Conservation (phyloP, 2,888 invertebrate genomes). For the Trachelus stipa region DNA sequence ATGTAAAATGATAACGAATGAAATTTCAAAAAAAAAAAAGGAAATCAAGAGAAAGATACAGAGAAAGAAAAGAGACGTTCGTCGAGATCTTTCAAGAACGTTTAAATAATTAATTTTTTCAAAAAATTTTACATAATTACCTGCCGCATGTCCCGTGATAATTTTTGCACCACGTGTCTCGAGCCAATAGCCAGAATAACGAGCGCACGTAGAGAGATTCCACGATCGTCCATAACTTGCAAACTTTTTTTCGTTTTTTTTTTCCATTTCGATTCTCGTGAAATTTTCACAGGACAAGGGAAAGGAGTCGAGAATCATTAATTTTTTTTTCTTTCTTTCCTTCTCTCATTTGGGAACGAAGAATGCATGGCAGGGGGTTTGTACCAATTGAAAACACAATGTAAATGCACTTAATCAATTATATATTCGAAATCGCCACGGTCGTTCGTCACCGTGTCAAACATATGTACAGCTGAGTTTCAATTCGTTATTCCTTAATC, state of each 20-base stretch:
- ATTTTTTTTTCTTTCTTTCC: neutral
- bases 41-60: slow-evolving; percentile 3
- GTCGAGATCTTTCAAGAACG: too few relatives aligned
- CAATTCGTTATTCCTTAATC: neutral
- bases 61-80: neutral
- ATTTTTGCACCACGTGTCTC: neutral
- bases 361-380: neutral
- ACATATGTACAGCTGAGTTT: slow-evolving; percentile 38
- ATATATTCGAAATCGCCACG: slow-evolving; percentile 45
- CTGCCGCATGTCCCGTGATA: slow-evolving; percentile 15
- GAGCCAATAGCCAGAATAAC: neutral
- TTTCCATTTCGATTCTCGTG: neutral
- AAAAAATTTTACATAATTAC: slow-evolving; percentile 31
- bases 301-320: neutral
- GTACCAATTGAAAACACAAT: slow-evolving; percentile 48
- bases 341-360: neutral
- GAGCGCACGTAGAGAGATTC: too few relatives aligned
- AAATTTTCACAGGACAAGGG: neutral
- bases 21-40: neutral
- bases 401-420: slow-evolving; percentile 42
- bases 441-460: slow-evolving; percentile 40
- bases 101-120: slow-evolving; percentile 12
- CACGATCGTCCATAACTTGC: neutral
- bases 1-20: neutral
- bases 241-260: neutral